Percentiles rank a stretch among this genome's conserved stretches.
Evolutionary conservation across 1,140 invertebrate genomes (phyloP).

Genomic region (Harlomillsia oculata): DNA sequence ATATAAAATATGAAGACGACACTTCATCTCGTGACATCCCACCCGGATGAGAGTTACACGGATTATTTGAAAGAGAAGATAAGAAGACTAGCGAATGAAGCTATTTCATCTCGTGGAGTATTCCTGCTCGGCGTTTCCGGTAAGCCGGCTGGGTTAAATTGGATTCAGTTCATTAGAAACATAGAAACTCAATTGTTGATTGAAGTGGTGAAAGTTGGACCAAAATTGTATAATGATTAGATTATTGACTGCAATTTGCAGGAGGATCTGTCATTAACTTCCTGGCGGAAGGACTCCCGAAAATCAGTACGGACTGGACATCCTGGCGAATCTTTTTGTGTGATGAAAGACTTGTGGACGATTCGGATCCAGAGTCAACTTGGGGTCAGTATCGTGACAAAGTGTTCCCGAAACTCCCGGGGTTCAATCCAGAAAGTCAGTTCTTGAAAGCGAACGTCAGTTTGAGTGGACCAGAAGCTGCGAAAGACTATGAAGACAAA

Average conservation of each 20-base stretch:
- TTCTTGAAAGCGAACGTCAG: slow-evolving; percentile 21
- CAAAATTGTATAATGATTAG: too few relatives aligned
- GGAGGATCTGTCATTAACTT: slow-evolving; percentile 82
- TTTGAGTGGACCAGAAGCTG: slow-evolving; percentile 48
- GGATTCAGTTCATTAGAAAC: not conserved
- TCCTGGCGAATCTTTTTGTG: slow-evolving; percentile 87
- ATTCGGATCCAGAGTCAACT: slow-evolving; percentile 75
- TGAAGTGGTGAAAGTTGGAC: too few relatives aligned
- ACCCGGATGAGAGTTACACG: slow-evolving; percentile 45
- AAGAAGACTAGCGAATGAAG: slow-evolving; percentile 45
- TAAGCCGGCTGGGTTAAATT: slow-evolving; percentile 39
- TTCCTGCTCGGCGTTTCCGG: slow-evolving; percentile 65
- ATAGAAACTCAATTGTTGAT: slow-evolving; percentile 15
- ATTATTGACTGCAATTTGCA: slow-evolving; percentile 41
- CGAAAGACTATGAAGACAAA: slow-evolving; percentile 58
- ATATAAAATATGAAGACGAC: too few relatives aligned
- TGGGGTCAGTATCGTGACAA: slow-evolving; percentile 61
- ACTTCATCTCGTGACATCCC: slow-evolving; percentile 26
- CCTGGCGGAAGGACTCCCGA: slow-evolving; percentile 59
- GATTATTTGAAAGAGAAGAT: slow-evolving; percentile 45
- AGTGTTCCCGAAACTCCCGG: slow-evolving; percentile 46
- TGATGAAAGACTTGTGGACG: slow-evolving; percentile 83
- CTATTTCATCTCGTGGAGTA: slow-evolving; percentile 45
- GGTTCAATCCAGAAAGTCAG: too few relatives aligned
- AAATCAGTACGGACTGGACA: slow-evolving; percentile 59